Base-by-base conservation (phyloP, 2,113 vertebrate species). In the Dicrurus megarhynchus region DNA sequence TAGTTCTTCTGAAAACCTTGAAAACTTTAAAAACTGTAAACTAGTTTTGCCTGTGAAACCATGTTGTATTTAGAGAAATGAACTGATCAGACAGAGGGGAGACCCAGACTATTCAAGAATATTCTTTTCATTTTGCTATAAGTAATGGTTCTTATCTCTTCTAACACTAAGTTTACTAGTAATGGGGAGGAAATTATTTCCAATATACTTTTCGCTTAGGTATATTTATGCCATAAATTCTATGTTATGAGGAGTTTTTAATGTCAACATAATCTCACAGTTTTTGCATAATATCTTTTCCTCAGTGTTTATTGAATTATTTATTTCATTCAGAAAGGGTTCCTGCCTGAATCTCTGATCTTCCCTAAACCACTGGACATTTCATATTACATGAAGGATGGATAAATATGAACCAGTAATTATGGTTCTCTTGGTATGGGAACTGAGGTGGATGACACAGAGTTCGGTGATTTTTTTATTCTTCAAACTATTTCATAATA, bases 121-220 rank as follows among this genome's bases (percentile, higher is more conserved):
- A 68, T 35, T 70, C 3, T 47, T 87, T 69, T 49, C 44, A 12
- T 52, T 23, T 59, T 74, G 17, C 1, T 1, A 1, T 22, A 56
- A 68, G 13, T 50, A 50, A 18, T 0, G 0, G 1, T 53, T 32
- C 20, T 77, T 10, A 13, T 47, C 4, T 50, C 35, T 27, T 4
- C 60, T 88, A 56, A 37, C 30, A 76, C 9, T 76, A 22, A 77
- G 6, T 64, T 88, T 82, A 30, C 5, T 50, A 28, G 21, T 13
- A 35, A 3, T 10, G 7, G 8, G 9, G 23, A 82, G 47, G 6
- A 63, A 64, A 53, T 39, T 27, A 1, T 21, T 17, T 65, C 14
- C 7, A 41, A 80, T 76, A 68, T 15, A 32, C 4, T 21, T 77
- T 57, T 35, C 3, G 28, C 37, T 52, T 53, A 61, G 8, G 3